Evolutionary conservation across 2,797 vertebrate species (phyloP).

Genomic region (Acanthopagrus latus): DNA sequence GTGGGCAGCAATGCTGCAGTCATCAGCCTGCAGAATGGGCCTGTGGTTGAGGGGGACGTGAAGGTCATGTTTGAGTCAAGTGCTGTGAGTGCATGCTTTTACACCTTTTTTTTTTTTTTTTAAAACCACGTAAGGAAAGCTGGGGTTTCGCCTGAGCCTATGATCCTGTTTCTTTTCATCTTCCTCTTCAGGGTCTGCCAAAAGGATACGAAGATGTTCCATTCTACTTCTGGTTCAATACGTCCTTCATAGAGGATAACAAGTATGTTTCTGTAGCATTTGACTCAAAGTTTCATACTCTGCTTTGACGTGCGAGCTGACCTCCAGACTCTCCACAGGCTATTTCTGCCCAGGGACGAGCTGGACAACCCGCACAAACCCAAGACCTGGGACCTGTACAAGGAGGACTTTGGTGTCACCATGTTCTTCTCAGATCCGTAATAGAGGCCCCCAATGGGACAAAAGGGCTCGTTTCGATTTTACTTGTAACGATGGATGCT

Average conservation of each 20-base stretch:
- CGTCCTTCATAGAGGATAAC: slow-evolving; percentile 91
- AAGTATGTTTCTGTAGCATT: slow-evolving; percentile 82
- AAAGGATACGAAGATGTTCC: slow-evolving; percentile 94
- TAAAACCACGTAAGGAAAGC: background rate
- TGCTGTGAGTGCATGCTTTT: slow-evolving; percentile 86
- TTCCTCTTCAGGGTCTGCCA: slow-evolving; percentile 87
- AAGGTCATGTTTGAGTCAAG: slow-evolving; percentile 94
- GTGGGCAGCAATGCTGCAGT: slow-evolving; percentile 86
- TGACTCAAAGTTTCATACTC: background rate
- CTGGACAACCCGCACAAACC: slow-evolving; percentile 96
- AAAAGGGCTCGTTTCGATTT: slow-evolving; percentile 5
- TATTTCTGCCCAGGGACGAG: slow-evolving; percentile 91
- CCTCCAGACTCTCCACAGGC: slow-evolving; percentile 78
- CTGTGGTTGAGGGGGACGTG: slow-evolving; percentile 90
- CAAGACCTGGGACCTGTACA: slow-evolving; percentile 93
- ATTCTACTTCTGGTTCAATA: slow-evolving; percentile 98
- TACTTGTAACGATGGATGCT: background rate
- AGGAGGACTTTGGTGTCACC: slow-evolving; percentile 91
- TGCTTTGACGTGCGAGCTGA: background rate
- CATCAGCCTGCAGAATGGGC: slow-evolving; percentile 89
- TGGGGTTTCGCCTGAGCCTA: background rate
- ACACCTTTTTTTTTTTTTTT: no score
- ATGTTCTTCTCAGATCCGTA: slow-evolving; percentile 87
- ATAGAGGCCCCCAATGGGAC: slow-evolving; percentile 35
- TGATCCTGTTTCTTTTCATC: background rate